Evolutionary conservation across 2,888 invertebrate species (phyloP), one percentile per base, ranked within the genome.

Genomic region (Phengaris alcon): DNA sequence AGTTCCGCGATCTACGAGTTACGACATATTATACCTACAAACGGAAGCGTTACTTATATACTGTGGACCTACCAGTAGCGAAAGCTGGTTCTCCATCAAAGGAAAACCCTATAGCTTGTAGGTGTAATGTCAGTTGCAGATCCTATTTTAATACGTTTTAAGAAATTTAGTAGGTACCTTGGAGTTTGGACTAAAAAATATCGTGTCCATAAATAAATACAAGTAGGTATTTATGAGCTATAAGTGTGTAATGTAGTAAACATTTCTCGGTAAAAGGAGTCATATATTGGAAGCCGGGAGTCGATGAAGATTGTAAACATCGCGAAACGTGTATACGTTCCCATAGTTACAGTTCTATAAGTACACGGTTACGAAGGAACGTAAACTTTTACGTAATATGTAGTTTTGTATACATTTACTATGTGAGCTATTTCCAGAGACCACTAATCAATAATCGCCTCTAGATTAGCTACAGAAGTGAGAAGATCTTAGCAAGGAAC

Each of bases 371-470:
- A 72, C 54, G 35, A 64, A 70, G 51, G 54, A 15, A 54, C 52
- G 72, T 72, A 52, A 72, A 72, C 72, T 52, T 72, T 51, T 72
- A 72, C 72, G 72, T 72, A 72, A 72, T 12, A 35, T 44, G 46
- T 6, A 72, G 48, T 46, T 69, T 69, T 69, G n/a, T 48, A 48
- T 69, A 48, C 72, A 54, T 54, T 13, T 13, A 44, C 7, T 54
- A 54, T 54, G 52, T 13, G 54, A 35, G 72, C 52, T 72, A 72
- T 72, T 72, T 72, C 52, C 52, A 35, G 72, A 72, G 4, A 72
- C 54, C 70, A 22, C 70, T 70, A 70, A 70, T 51, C 22, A 51
- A 10, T 70, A 52, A 52, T 69, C 68, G 15, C 64, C 44, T 6
- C 22, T 35, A 51, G 46, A 70, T 48, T 70, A 46, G 46, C 22